Conservation (phyloP, 2,797 vertebrate species). For the Pitangus sulphuratus region DNA sequence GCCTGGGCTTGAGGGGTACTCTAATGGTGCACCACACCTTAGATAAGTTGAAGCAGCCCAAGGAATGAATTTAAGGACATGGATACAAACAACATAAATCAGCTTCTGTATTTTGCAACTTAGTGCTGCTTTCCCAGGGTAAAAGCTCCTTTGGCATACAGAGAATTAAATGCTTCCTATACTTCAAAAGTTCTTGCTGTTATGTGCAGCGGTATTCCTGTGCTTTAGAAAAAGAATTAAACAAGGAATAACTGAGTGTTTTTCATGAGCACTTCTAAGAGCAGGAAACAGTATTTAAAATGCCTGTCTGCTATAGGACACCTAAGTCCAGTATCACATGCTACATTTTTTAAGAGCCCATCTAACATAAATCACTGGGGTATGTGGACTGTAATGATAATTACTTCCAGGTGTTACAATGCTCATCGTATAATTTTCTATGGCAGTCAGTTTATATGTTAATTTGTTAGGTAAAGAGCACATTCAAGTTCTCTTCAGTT, state of each 20-base stretch:
- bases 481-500: neutral
- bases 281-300: neutral
- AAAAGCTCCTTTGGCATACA: neutral
- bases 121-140: neutral
- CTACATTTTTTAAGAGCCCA: neutral
- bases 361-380: neutral
- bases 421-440: neutral
- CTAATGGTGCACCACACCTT: neutral
- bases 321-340: neutral
- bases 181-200: neutral
- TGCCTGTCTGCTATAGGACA: neutral
- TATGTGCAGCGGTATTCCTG: neutral
- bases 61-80: neutral
- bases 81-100: neutral
- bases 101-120: neutral
- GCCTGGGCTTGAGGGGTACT: neutral
- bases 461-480: neutral
- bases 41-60: neutral
- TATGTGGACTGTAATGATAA: neutral
- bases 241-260: neutral
- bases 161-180: neutral
- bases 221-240: neutral
- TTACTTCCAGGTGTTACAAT: neutral
- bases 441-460: neutral
- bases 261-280: neutral